Evolutionary conservation across 2,888 invertebrate genomes (phyloP).

Genomic region (Microdon myrmicae): DNA sequence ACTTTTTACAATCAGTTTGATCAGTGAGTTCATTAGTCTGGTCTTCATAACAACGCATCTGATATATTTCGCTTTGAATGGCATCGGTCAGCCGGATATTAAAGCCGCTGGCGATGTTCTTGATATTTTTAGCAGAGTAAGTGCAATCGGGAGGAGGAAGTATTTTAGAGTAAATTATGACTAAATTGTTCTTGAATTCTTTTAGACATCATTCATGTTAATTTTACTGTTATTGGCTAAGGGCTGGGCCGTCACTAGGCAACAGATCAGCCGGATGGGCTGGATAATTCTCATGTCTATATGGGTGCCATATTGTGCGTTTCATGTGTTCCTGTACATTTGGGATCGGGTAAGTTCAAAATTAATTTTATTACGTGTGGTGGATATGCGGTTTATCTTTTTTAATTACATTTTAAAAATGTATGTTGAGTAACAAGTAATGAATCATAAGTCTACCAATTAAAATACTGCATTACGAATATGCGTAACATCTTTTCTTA

Average conservation of each 20-base stretch:
- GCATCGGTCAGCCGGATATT: constrained; percentile 84
- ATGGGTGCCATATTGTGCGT: constrained; percentile 91
- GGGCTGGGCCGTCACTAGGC: constrained; percentile 95
- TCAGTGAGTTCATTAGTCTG: constrained; percentile 86
- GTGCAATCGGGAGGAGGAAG: constrained; percentile 54
- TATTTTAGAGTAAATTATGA: neutral
- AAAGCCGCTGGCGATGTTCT: constrained; percentile 91
- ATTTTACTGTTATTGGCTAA: constrained; percentile 90
- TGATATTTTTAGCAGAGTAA: constrained; percentile 89
- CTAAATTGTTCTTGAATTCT: constrained; percentile 43
- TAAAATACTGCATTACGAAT: no score
- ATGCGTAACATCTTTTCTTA: no score
- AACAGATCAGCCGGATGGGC: constrained; percentile 88
- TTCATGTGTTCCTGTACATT: constrained; percentile 91
- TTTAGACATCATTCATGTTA: constrained; percentile 92
- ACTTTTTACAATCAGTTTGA: constrained; percentile 86
- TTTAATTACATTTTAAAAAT: no score
- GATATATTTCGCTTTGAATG: constrained; percentile 90
- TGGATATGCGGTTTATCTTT: no score
- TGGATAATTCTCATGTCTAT: constrained; percentile 70
- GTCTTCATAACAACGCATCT: constrained; percentile 89
- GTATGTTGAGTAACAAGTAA: no score
- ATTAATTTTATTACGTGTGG: no score
- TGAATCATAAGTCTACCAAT: no score
- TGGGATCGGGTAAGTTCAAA: constrained; percentile 92